These are phyloP conservation scores for Eumacrocentrus americanus DNA, from an alignment of 2,888 invertebrate species.

Conservation along the genomic window DNA sequence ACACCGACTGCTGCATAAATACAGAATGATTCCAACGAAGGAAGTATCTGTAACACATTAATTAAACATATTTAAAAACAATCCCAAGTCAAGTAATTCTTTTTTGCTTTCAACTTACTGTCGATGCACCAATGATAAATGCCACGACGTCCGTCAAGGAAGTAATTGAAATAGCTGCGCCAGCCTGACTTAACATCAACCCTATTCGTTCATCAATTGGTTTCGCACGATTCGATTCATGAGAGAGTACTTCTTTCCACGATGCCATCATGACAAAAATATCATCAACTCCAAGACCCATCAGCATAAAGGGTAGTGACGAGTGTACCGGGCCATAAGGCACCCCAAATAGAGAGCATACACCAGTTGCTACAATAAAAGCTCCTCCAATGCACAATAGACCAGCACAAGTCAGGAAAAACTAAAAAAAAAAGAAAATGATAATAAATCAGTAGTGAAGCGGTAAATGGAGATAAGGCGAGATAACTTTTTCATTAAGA, in stretches of 20 bases:
- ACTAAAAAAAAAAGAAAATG: slow-evolving; percentile 54
- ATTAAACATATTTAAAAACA: too few relatives aligned
- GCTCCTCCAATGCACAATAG: slow-evolving; percentile 76
- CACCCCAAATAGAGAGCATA: slow-evolving; percentile 74
- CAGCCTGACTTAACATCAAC: slow-evolving; percentile 77
- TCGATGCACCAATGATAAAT: slow-evolving; percentile 78
- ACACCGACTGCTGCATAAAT: slow-evolving; percentile 81
- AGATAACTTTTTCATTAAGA: too few relatives aligned
- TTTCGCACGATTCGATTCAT: slow-evolving; percentile 63
- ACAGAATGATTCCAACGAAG: slow-evolving; percentile 82
- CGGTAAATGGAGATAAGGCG: too few relatives aligned
- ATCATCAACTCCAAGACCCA: slow-evolving; percentile 84
- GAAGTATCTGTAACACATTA: slow-evolving; percentile 68
- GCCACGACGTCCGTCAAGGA: slow-evolving; percentile 83
- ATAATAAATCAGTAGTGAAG: too few relatives aligned
- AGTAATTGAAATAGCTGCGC: slow-evolving; percentile 83
- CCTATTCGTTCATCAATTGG: slow-evolving; percentile 72
- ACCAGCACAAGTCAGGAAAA: slow-evolving; percentile 73
- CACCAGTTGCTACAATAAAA: slow-evolving; percentile 72
- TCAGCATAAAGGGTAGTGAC: slow-evolving; percentile 79
- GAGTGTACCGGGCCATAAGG: slow-evolving; percentile 83
- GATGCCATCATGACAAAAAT: slow-evolving; percentile 85
- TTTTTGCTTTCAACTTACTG: slow-evolving; percentile 63
- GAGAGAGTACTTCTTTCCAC: slow-evolving; percentile 70
- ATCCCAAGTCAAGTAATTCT: too few relatives aligned